Evolutionary conservation across 2,113 vertebrate genomes (phyloP).

Genomic region (Hippoglossus stenolepis): DNA sequence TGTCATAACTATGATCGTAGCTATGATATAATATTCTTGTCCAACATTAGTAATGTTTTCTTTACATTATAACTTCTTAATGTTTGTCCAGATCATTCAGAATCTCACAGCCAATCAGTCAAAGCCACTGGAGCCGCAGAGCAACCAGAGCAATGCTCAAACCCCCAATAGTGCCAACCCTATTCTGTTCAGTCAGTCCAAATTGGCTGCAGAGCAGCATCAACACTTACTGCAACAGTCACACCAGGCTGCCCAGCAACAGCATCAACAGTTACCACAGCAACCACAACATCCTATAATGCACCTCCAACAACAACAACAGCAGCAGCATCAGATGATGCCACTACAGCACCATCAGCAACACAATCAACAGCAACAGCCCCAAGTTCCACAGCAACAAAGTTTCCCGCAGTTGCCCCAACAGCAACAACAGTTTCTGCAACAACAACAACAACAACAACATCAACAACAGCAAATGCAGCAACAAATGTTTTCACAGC

Average conservation of each 20-base stretch:
- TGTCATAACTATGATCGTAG: background rate
- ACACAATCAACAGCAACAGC: conserved; percentile 68
- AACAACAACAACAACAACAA: conserved; percentile 77
- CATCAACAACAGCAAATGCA: conserved; percentile 83
- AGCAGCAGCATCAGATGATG: conserved; percentile 66
- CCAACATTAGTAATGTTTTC: background rate
- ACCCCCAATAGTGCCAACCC: conserved; percentile 77
- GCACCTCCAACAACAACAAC: conserved; percentile 79
- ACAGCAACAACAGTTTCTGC: conserved; percentile 79
- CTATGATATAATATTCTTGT: background rate
- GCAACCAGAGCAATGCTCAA: conserved; percentile 86
- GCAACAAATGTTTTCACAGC: conserved; percentile 79
- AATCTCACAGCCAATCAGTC: conserved; percentile 88
- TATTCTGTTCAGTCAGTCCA: conserved; percentile 80
- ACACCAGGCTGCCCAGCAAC: conserved; percentile 74
- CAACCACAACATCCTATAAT: conserved; percentile 77
- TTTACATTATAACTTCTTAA: background rate
- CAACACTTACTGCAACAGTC: conserved; percentile 86
- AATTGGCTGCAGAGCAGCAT: conserved; percentile 73
- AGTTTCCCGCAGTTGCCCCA: conserved; percentile 78
- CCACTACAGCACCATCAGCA: conserved; percentile 68
- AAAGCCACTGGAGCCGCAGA: conserved; percentile 90
- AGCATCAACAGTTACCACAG: conserved; percentile 82
- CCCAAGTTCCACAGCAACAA: conserved; percentile 68
- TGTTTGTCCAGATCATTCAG: conserved; percentile 87